Evolutionary conservation across 2,113 vertebrate species (phyloP), one percentile per base, ranked within the genome.

Genomic region (Ailuropoda melanoleuca): DNA sequence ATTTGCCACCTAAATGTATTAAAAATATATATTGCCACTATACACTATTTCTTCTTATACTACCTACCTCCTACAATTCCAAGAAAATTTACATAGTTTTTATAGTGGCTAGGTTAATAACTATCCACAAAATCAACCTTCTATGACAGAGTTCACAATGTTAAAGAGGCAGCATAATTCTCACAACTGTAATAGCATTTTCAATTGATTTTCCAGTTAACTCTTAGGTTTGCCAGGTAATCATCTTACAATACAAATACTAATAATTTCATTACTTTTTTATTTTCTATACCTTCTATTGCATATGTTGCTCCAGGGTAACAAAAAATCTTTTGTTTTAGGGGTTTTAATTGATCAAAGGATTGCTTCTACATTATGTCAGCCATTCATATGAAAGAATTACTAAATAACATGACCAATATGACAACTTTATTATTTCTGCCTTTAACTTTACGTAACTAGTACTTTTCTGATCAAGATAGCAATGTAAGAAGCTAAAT

Each of bases 101-200:
- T 56, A 82, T 39, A 46, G 18, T 84, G 60, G 55, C 34, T 88
- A 60, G n/a, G 60, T 90, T 93, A 93, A 95, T 84, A 89, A 93
- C 3, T 48, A 43, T 78, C 21, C 60, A 26, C 23, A 86, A 70
- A 90, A 90, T 86, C 37, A 83, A 82, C 17, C 13, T 83, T 46
- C 78, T 93, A 56, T 55, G 19, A 89, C 37, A 92, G 12, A 92
- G 37, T 56, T 83, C 66, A 89, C 3, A 39, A 84, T 31, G 46
- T 96, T 46, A 90, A 93, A 89, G 48, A 55, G 46, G 19, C 26
- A 78, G 43, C 8, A 60, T n/a, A 89, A 75, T 70, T 93, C 62
- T 93, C 17, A 46, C 58, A 77, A 77, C 13, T 39, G 77, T 68
- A 43, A 43, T 0, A 89, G 39, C 50, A 90, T 85, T 78, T 75